Conservation (phyloP, 1,140 invertebrate species). For the Leptoteleia sp. region DNA sequence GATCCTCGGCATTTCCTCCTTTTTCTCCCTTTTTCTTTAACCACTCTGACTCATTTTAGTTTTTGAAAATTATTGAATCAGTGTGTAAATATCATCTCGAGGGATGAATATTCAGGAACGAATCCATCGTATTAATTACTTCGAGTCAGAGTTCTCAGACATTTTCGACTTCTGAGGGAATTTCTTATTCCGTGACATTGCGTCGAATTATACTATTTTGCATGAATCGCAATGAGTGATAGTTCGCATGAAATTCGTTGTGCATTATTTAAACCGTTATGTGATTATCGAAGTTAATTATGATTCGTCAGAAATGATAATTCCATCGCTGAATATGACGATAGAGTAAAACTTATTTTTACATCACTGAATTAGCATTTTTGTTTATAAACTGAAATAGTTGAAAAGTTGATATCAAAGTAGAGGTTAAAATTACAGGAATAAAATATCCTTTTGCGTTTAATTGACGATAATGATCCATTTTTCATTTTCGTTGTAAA, state of each 20-base stretch:
- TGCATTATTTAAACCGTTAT: slow-evolving; percentile 43
- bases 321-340: not conserved
- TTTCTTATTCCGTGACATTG: slow-evolving; percentile 61
- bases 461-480: too few species aligned
- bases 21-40: not conserved
- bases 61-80: slow-evolving; percentile 36
- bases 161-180: slow-evolving; percentile 33
- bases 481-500: too few species aligned
- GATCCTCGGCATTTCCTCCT: too few species aligned
- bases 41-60: slow-evolving; percentile 4
- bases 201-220: slow-evolving; percentile 52
- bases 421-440: too few species aligned
- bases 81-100: slow-evolving; percentile 42
- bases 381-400: slow-evolving; percentile 5
- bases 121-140: slow-evolving; percentile 44
- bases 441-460: too few species aligned
- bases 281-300: slow-evolving; percentile 10
- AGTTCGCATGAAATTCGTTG: slow-evolving; percentile 33
- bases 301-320: slow-evolving; percentile 30
- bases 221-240: slow-evolving; percentile 34
- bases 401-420: too few species aligned
- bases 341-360: slow-evolving; percentile 1
- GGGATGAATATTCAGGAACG: slow-evolving; percentile 49
- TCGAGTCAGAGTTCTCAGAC: slow-evolving; percentile 30
- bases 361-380: slow-evolving; percentile 15